Evolutionary conservation across 2,113 vertebrate species (phyloP).

Genomic region (Salvelinus sp.): DNA sequence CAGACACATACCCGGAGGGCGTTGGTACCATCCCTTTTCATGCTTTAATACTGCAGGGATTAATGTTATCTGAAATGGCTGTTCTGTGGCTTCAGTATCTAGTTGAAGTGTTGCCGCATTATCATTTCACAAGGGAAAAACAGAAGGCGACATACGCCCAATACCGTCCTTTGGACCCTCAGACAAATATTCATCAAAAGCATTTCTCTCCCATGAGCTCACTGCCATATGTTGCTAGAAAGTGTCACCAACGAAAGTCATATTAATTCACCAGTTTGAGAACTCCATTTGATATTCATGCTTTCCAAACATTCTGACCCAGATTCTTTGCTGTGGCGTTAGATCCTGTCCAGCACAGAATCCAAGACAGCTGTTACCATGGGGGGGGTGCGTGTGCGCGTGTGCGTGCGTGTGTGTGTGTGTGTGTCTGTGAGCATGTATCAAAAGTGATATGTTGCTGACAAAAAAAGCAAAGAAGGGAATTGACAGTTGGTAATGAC

Average conservation of each 20-base stretch:
- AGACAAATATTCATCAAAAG: constrained; percentile 94
- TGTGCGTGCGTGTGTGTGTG: no score
- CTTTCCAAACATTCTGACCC: constrained; percentile 88
- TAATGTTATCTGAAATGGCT: constrained; percentile 37
- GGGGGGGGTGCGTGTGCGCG: constrained; percentile 19
- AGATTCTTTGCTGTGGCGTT: constrained; percentile 82
- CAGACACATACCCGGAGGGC: constrained; percentile 3
- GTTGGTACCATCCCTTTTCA: constrained; percentile 8
- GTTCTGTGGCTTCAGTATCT: constrained; percentile 63
- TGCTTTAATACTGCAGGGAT: constrained; percentile 26
- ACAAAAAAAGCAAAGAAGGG: neutral
- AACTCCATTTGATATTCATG: constrained; percentile 92
- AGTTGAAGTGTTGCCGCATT: constrained; percentile 78
- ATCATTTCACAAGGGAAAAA: constrained; percentile 94
- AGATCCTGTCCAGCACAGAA: constrained; percentile 82
- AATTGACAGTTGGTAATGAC: neutral
- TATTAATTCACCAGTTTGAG: constrained; percentile 94
- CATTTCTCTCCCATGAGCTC: constrained; percentile 89
- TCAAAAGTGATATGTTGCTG: neutral
- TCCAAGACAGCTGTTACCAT: constrained; percentile 86
- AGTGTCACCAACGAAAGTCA: constrained; percentile 99
- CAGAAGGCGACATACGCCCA: constrained; percentile 89
- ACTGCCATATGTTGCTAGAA: constrained; percentile 92
- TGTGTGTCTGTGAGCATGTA: neutral
- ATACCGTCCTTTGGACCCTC: constrained; percentile 83